Evolutionary conservation across 23 tunicate species (phyloP), one percentile per base, ranked within the genome.

Genomic region (Ascidia mentula): DNA sequence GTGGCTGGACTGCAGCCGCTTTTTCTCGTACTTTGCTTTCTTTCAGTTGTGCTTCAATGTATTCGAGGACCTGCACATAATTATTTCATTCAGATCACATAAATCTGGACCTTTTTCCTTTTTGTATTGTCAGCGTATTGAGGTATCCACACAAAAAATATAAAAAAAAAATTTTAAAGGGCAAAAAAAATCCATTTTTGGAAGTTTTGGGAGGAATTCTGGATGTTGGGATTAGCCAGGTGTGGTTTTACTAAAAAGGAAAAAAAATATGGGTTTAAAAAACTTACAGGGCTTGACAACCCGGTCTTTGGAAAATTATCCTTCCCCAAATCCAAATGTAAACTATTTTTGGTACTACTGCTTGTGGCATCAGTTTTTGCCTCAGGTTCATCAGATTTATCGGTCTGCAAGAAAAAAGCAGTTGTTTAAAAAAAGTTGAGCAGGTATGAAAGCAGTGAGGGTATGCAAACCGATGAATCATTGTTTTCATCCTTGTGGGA

Each of bases 261-360:
- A n/a, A n/a, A n/a, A 42, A 42, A 42, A 42, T 42, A 42, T 42
- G 53, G n/a, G n/a, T n/a, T n/a, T n/a, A n/a, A 12, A 12, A 9
- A 9, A 53, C 65, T 53, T 53, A 53, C 65, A 53, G 65, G 65
- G 24, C 65, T 53, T 6, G 65, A 53, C 65, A 53, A 53, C 53
- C 53, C 53, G 12, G 53, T 42, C 15, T 42, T 42, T 42, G 15
- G 15, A 9, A 9, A 42, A 42, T 42, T 42, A 9, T 42, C 15
- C 15, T 42, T 12, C 15, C 53, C 15, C 53, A 42, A 15, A 42
- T 42, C 15, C 53, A 42, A 12, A 12, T 42, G 53, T 12, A 12
- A 12, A 42, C 53, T 42, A 9, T 42, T 42, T 42, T 42, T 9
- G 15, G 53, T 15, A 42, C 53, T 15, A 42, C 53, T 42, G 53